Percentiles rank a stretch among this genome's conserved stretches.
These are phyloP conservation scores for Micromys minutus DNA, from an alignment of 2,113 vertebrate species.

Conservation along the genomic window DNA sequence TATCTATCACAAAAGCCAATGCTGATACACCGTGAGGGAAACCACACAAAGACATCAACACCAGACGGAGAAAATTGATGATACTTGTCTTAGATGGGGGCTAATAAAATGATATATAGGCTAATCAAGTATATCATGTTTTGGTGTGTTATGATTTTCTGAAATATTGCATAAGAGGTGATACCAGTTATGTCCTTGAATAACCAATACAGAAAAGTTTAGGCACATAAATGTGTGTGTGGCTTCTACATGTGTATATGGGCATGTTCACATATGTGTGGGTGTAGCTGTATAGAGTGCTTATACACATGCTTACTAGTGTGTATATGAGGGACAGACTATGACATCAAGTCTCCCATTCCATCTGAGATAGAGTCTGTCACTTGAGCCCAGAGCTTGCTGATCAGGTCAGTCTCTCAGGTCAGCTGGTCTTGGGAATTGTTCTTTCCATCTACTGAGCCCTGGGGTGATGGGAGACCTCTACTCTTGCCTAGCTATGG, in stretches of 20 bases:
- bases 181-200: not conserved
- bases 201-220: not conserved
- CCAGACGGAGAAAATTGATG: not conserved
- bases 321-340: not conserved
- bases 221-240: not conserved
- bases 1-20: not conserved
- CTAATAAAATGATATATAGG: not conserved
- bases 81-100: not conserved
- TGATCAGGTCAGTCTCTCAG: not conserved
- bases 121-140: not conserved
- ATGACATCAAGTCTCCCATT: not conserved
- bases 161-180: not conserved
- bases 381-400: not conserved
- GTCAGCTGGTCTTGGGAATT: too few relatives aligned
- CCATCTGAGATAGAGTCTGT: not conserved
- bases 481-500: not conserved
- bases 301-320: not conserved
- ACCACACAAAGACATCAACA: not conserved
- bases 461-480: too few relatives aligned
- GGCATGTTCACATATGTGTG: not conserved
- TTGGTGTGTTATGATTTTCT: not conserved
- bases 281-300: not conserved
- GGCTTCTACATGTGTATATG: not conserved
- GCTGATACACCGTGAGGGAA: rapidly evolving
- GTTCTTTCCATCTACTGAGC: not conserved